Evolutionary conservation across 2,113 vertebrate species (phyloP).

Genomic region (Planiliza haematocheilus): DNA sequence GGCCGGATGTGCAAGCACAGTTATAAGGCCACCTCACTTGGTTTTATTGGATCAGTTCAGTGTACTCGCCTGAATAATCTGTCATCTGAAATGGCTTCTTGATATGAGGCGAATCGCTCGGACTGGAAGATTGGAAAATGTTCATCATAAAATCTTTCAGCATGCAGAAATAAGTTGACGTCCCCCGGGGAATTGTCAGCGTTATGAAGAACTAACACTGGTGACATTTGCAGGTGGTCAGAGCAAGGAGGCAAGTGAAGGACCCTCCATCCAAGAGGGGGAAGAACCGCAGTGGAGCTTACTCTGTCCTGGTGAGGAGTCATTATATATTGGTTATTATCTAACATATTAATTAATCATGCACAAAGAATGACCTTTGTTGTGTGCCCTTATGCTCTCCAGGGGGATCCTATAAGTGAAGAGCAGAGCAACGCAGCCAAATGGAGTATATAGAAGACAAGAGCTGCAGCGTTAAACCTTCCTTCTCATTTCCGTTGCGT

Average conservation of each 20-base stretch:
- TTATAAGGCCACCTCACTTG: slow-evolving; percentile 42
- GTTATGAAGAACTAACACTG: neutral
- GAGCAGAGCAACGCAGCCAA: slow-evolving; percentile 47
- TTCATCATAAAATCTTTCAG: neutral
- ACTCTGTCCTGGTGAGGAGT: slow-evolving; percentile 74
- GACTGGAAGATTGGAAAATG: neutral
- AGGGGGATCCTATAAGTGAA: slow-evolving; percentile 64
- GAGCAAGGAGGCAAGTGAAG: slow-evolving; percentile 75
- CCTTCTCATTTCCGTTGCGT: too few species aligned
- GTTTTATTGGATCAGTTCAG: slow-evolving; percentile 48
- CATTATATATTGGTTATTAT: neutral
- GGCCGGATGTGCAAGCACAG: slow-evolving; percentile 36
- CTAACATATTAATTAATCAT: neutral
- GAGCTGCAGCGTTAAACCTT: slow-evolving; percentile 12
- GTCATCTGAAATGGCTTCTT: slow-evolving; percentile 21
- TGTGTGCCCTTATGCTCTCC: slow-evolving; percentile 22
- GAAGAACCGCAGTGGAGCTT: slow-evolving; percentile 64
- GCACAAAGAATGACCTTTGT: neutral
- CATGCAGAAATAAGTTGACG: neutral
- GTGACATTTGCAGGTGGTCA: slow-evolving; percentile 60
- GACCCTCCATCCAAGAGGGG: slow-evolving; percentile 51
- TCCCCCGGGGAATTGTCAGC: neutral
- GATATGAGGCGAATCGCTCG: neutral
- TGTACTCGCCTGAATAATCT: neutral
- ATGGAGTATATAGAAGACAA: slow-evolving; percentile 45